Evolutionary conservation across 2,797 vertebrate species (phyloP).

Genomic region (Enteromius treurensis): DNA sequence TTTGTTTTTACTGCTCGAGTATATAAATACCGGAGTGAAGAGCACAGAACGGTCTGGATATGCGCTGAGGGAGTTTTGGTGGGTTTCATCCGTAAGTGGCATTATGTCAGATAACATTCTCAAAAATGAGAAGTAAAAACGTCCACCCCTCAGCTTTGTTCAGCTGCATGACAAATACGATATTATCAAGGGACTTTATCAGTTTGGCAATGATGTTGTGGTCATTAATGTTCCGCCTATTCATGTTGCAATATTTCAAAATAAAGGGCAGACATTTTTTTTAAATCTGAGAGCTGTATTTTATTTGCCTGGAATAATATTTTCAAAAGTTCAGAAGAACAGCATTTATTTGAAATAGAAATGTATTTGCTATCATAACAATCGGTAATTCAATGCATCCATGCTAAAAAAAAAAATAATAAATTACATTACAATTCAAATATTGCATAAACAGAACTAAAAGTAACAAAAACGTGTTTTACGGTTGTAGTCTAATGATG

Average conservation of each 20-base stretch:
- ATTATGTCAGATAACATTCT: background rate
- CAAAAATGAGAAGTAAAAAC: background rate
- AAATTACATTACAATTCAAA: no score
- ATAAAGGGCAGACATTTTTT: background rate
- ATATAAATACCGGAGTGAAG: background rate
- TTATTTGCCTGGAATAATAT: no score
- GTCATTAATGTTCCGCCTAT: background rate
- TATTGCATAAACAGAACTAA: no score
- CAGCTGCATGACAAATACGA: background rate
- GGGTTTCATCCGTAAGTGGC: background rate
- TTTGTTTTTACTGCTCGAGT: background rate
- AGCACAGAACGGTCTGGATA: background rate
- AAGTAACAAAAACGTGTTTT: background rate
- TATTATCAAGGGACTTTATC: background rate
- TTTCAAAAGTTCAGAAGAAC: no score
- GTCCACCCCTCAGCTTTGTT: background rate
- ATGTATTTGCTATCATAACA: no score
- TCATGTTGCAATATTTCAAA: background rate
- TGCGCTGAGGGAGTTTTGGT: background rate
- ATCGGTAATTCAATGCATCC: no score
- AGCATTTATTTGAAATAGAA: no score
- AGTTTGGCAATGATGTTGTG: background rate
- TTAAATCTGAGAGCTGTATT: background rate
- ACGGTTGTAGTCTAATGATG: background rate
- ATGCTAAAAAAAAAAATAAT: no score